Conservation (phyloP, 2,888 invertebrate genomes). For the Eristalinus aeneus region DNA sequence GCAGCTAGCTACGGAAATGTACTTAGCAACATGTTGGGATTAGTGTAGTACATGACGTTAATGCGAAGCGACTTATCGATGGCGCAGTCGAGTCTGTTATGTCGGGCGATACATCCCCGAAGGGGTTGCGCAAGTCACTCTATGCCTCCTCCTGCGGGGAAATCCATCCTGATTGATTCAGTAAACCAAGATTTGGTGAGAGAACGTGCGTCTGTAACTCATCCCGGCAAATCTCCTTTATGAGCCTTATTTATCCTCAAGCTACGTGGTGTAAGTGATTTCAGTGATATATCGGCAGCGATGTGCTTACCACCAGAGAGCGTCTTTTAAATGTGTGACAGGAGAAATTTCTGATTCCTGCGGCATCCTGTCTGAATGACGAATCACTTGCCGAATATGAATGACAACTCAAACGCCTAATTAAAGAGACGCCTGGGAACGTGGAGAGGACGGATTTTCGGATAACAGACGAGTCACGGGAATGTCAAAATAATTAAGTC, state of each 20-base stretch:
- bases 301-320: slow-evolving; percentile 13
- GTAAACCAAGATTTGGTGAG: slow-evolving; percentile 51
- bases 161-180: slow-evolving; percentile 60
- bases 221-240: slow-evolving; percentile 53
- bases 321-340: not conserved
- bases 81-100: slow-evolving; percentile 15
- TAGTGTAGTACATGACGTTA: slow-evolving; percentile 41
- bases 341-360: not conserved
- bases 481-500: slow-evolving; percentile 15
- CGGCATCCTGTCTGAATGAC: not conserved
- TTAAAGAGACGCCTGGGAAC: not conserved
- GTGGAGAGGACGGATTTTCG: not conserved
- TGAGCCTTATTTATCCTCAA: slow-evolving; percentile 46
- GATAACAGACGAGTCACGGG: not conserved
- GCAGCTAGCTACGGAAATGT: not conserved
- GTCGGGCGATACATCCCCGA: not conserved
- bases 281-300: slow-evolving; percentile 17
- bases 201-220: slow-evolving; percentile 27
- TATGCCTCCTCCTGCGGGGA: slow-evolving; percentile 11
- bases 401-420: not conserved
- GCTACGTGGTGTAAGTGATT: slow-evolving; percentile 28
- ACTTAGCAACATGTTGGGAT: slow-evolving; percentile 38
- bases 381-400: not conserved
- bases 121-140: slow-evolving; percentile 29
- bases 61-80: slow-evolving; percentile 46